Percentiles rank a stretch among this genome's conserved stretches.
These are phyloP conservation scores for Xestoiulus laeticollis DNA, from an alignment of 2,888 invertebrate species.

Conservation along the genomic window DNA sequence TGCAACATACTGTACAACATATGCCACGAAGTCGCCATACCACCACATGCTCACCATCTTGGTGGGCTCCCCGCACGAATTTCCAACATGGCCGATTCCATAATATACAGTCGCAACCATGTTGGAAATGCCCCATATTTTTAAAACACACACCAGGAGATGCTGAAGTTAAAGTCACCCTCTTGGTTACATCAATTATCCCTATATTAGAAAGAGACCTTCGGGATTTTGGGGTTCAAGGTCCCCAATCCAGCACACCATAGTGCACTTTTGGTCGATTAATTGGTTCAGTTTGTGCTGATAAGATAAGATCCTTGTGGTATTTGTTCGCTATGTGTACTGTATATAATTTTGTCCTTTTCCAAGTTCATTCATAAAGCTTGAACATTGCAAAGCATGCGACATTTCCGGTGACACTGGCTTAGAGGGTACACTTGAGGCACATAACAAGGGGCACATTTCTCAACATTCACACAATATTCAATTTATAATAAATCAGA, in stretches of 20 bases:
- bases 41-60: too few relatives aligned
- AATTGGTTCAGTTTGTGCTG: neutral
- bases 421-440: neutral
- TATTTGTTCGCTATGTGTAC: neutral
- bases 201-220: neutral
- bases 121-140: too few relatives aligned
- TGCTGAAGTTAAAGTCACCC: too few relatives aligned
- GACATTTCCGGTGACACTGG: neutral
- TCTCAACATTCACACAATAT: slow-evolving; percentile 26
- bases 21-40: too few relatives aligned
- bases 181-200: neutral
- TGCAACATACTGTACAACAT: too few relatives aligned
- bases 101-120: too few relatives aligned
- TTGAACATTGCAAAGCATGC: neutral
- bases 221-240: too few relatives aligned
- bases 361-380: neutral
- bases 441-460: neutral
- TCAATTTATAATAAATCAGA: slow-evolving; percentile 8
- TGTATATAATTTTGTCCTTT: neutral
- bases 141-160: neutral
- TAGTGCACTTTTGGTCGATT: neutral
- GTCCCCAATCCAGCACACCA: neutral
- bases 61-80: too few relatives aligned
- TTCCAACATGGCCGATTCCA: too few relatives aligned
- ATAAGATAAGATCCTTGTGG: neutral